Percentiles rank a stretch among this genome's conserved stretches.
Evolutionary conservation across 2,888 invertebrate species (phyloP).

Genomic region (Taenaris catops): DNA sequence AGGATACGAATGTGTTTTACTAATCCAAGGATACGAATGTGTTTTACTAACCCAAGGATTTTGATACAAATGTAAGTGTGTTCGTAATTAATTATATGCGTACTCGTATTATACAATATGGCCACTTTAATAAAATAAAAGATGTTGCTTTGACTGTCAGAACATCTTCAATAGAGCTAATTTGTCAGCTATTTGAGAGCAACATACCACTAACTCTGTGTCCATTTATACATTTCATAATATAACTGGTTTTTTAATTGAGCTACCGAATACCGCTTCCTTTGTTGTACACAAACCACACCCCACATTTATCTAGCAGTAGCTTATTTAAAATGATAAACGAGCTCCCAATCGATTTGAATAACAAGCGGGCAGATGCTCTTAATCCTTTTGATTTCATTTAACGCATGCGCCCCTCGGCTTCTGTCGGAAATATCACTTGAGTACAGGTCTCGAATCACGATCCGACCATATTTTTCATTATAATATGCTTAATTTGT

Average conservation of each 20-base stretch:
- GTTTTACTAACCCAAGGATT: too few species aligned
- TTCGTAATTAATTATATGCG: too few species aligned
- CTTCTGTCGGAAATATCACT: constrained; percentile 78
- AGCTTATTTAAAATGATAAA: constrained; percentile 79
- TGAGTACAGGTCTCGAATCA: constrained; percentile 57
- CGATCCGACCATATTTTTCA: constrained; percentile 53
- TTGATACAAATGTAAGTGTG: too few species aligned
- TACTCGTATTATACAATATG: too few species aligned
- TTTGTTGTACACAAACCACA: constrained; percentile 72
- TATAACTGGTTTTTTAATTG: constrained; percentile 69
- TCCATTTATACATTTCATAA: constrained; percentile 41
- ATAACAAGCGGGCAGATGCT: constrained; percentile 79
- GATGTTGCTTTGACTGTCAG: too few species aligned
- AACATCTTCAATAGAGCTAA: constrained; percentile 17
- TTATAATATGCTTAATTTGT: constrained; percentile 51
- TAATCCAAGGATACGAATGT: too few species aligned
- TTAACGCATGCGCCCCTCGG: constrained; percentile 76
- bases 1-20: too few species aligned
- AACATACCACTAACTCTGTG: constrained; percentile 24
- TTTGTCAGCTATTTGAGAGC: constrained; percentile 32
- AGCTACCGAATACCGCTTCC: constrained; percentile 59
- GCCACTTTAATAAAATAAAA: too few species aligned
- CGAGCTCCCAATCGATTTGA: constrained; percentile 78
- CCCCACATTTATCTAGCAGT: constrained; percentile 75
- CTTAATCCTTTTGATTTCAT: constrained; percentile 80